phyloP scores from a whole-genome alignment of 2,888 invertebrate species.

The Lepas anatifera region DNA sequence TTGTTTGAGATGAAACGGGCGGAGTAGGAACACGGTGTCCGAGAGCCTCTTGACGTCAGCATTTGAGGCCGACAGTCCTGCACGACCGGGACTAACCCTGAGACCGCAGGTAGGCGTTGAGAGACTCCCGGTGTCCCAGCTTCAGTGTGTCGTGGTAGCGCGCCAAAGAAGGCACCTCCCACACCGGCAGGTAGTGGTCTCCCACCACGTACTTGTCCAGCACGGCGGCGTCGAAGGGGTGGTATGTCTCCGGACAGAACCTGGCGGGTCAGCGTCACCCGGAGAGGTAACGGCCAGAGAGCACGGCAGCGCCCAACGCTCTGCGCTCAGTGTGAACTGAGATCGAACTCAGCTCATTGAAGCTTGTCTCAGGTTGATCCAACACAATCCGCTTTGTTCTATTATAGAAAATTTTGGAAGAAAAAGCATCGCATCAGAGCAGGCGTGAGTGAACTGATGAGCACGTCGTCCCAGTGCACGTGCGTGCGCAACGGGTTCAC shows the following conservation, averaged over 20 bases:
- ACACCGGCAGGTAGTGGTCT: conserved; percentile 85
- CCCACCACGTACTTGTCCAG: conserved; percentile 85
- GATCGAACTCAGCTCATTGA: no score
- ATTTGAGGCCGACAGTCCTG: no score
- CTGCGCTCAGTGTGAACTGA: no score
- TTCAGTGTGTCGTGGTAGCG: conserved; percentile 56
- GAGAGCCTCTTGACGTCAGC: no score
- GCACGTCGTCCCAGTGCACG: conserved; percentile 73
- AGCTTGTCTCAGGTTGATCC: no score
- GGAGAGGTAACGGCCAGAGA: not conserved
- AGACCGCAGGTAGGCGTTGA: conserved; percentile 52
- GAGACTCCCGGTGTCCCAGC: conserved; percentile 71
- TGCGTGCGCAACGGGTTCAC: conserved; percentile 80
- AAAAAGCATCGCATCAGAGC: no score
- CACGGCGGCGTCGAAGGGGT: conserved; percentile 70
- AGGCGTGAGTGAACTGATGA: conserved; percentile 78
- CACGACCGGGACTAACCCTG: conserved; percentile 27
- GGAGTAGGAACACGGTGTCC: no score
- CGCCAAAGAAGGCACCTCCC: conserved; percentile 72
- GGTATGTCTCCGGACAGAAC: conserved; percentile 76
- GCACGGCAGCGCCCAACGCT: conserved; percentile 15
- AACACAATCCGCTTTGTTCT: no score
- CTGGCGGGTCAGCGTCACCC: conserved; percentile 36
- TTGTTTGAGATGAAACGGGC: no score
- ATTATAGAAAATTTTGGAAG: no score